These are phyloP conservation scores for Vidua macroura DNA, from an alignment of 2,113 vertebrate species.

Conservation along the genomic window DNA sequence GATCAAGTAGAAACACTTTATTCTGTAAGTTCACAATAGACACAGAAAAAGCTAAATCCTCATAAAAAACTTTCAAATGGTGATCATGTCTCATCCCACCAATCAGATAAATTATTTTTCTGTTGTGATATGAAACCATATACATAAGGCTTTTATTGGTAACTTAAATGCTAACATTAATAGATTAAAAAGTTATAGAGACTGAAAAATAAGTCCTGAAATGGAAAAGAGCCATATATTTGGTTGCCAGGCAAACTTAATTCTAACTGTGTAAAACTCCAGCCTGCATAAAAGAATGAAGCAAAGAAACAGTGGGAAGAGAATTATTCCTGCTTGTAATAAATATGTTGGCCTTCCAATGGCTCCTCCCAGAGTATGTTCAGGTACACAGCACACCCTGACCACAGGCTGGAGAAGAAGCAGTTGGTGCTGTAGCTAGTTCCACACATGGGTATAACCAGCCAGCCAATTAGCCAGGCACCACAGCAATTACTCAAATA, in stretches of 20 bases:
- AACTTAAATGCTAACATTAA: neutral
- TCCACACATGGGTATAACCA: neutral
- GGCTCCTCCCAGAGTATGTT: neutral
- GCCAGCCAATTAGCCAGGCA: neutral
- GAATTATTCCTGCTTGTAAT: neutral
- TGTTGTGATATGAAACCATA: neutral
- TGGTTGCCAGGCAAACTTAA: neutral
- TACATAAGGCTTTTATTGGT: neutral
- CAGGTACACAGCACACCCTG: neutral
- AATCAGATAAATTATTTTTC: neutral
- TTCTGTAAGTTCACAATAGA: neutral
- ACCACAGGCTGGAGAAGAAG: neutral
- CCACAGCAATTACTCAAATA: neutral
- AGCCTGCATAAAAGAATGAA: neutral
- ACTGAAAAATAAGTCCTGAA: neutral
- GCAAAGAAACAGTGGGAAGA: neutral
- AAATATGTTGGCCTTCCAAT: neutral
- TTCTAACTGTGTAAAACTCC: neutral
- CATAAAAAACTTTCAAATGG: neutral
- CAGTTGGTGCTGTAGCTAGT: neutral
- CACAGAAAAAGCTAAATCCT: neutral
- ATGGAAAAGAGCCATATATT: neutral
- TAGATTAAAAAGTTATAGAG: neutral
- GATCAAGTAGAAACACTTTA: neutral
- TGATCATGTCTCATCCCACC: neutral